A percentile compares a stretch with the other conserved stretches of the same genome.
phyloP scores from a whole-genome alignment of 2,113 vertebrate genomes.

The Myiopsitta monachus region DNA sequence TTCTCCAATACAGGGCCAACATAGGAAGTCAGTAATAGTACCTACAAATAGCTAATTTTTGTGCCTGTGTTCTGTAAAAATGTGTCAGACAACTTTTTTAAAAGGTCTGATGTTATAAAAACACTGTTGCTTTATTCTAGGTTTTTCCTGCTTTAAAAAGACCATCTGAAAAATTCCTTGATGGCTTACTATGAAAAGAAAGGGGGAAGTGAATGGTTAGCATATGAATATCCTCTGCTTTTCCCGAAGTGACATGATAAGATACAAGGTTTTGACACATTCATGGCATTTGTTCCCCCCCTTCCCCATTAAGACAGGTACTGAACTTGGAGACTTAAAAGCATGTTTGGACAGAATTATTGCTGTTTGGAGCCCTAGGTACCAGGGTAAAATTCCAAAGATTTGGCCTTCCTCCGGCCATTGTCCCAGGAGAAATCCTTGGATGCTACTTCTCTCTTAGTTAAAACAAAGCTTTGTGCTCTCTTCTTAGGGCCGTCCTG shows the following conservation, averaged over 20 bases:
- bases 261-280: background rate
- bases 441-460: background rate
- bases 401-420: background rate
- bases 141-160: background rate
- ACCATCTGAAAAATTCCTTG: background rate
- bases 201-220: background rate
- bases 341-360: background rate
- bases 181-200: background rate
- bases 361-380: background rate
- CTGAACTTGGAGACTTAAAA: background rate
- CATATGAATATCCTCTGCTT: background rate
- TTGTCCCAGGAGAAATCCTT: background rate
- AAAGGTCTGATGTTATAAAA: background rate
- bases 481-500: constrained; percentile 85
- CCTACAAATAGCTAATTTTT: background rate
- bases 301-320: background rate
- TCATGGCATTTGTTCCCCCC: background rate
- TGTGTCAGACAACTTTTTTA: background rate
- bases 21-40: background rate
- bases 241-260: background rate
- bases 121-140: background rate
- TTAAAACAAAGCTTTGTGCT: background rate
- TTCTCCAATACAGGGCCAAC: background rate
- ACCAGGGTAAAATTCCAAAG: constrained; percentile 21
- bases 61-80: background rate